These are phyloP conservation scores for human (Homo sapiens) DNA, from an alignment of 2,113 vertebrate genomes.

Conservation along the genomic window DNA sequence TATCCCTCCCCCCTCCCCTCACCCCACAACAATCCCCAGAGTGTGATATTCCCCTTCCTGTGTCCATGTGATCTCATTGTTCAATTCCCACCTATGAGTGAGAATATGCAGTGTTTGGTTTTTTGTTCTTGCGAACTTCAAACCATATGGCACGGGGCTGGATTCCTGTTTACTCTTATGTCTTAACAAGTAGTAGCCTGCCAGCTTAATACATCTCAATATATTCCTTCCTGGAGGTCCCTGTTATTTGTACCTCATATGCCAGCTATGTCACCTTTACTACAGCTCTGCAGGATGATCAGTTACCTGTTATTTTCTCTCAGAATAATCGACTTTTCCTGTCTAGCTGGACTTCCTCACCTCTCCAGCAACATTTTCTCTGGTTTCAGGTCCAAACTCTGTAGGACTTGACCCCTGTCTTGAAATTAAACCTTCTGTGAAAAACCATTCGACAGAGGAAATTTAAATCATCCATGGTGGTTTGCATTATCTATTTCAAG, in stretches of 20 bases:
- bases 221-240: not conserved
- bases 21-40: no score
- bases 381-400: not conserved
- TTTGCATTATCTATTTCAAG: not conserved
- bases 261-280: not conserved
- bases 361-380: not conserved
- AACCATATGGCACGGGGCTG: not conserved
- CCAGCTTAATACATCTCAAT: not conserved
- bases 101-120: no score
- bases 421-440: not conserved
- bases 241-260: not conserved
- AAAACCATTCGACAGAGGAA: not conserved
- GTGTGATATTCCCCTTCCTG: no score
- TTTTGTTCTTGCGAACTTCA: not conserved
- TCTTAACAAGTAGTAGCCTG: not conserved
- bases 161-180: not conserved
- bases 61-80: no score
- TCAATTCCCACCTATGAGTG: no score
- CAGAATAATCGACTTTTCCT: not conserved
- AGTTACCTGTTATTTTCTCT: conserved; percentile 22
- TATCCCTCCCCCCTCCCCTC: no score
- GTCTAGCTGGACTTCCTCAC: not conserved
- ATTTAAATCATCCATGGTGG: not conserved
- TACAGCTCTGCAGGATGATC: not conserved
- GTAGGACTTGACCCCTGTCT: not conserved